Evolutionary conservation across 2,888 invertebrate species (phyloP), one percentile per base, ranked within the genome.

Genomic region (Acanthoscelides obtectus): DNA sequence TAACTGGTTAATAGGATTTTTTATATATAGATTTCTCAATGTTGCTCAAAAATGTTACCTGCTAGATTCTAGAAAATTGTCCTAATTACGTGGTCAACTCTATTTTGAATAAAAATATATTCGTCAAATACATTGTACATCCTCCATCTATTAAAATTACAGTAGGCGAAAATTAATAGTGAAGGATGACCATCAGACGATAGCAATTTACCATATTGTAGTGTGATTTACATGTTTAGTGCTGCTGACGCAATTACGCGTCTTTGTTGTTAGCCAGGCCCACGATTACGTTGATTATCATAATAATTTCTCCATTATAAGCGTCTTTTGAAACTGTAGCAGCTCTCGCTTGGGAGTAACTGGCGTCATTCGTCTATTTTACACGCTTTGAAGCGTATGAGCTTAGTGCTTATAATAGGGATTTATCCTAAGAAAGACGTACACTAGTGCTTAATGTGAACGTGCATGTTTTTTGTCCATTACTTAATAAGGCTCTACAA

Each of bases 151-250:
- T 8, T 45, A 45, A 45, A 45, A 45, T 45, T 45, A 6, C 45
- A 45, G 45, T 45, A 45, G 45, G 45, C 45, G 3, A 45, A 17
- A 1, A 45, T 45, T 12, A 45, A 45, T 45, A 45, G 8, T 45
- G 12, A 17, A 45, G 17, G 45, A 45, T 45, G 73, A 75, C 76
- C 75, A 75, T 76, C 75, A 75, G 79, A 78, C 80, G 79, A 77
- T 74, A 78, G 75, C 70, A 77, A 76, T 80, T 80, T 80, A 80
- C 78, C 80, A 80, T 80, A 80, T 76, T 77, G 79, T 80, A 79
- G 77, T 76, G 75, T 78, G 79, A 80, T 80, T 80, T 80, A 80
- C 79, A 80, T 80, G 79, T 80, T 80, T 79, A 78, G 78, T 79
- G 80, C 75, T 76, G 73, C 75, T 80, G 79, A 80, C 79, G 75